These are phyloP conservation scores for Aplocera efformata DNA, from an alignment of 2,888 invertebrate species.

Conservation along the genomic window DNA sequence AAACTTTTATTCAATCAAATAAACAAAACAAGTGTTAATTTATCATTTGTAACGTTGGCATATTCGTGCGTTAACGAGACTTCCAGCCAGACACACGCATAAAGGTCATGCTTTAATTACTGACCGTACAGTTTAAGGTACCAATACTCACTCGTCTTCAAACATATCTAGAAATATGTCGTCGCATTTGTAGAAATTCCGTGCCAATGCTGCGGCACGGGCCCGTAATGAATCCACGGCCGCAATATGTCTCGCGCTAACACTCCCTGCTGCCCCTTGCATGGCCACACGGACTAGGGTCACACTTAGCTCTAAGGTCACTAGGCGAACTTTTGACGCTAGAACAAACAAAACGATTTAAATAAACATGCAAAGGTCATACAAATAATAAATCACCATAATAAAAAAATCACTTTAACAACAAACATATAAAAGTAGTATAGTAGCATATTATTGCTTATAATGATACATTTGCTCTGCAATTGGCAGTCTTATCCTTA, in stretches of 20 bases:
- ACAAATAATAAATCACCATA: neutral
- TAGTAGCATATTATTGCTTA: too few relatives aligned
- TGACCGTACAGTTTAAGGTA: too few relatives aligned
- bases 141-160: slow-evolving; percentile 94
- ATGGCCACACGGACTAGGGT: slow-evolving; percentile 83
- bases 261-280: slow-evolving; percentile 82
- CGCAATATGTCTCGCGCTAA: slow-evolving; percentile 80
- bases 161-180: slow-evolving; percentile 99
- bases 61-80: too few relatives aligned
- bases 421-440: too few relatives aligned
- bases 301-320: slow-evolving; percentile 94
- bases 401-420: too few relatives aligned
- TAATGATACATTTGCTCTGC: too few relatives aligned
- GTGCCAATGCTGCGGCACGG: slow-evolving; percentile 89
- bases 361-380: slow-evolving; percentile 1
- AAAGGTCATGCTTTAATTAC: too few relatives aligned
- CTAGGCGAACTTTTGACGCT: slow-evolving; percentile 93
- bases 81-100: too few relatives aligned
- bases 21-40: too few relatives aligned
- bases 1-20: too few relatives aligned
- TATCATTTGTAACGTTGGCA: too few relatives aligned
- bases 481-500: too few relatives aligned
- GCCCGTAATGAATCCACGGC: slow-evolving; percentile 80
- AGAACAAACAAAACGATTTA: slow-evolving; percentile 27
- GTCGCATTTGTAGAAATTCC: slow-evolving; percentile 97